Evolutionary conservation across 2,888 invertebrate species (phyloP), one percentile per base, ranked within the genome.

Genomic region (Chirona hameri): DNA sequence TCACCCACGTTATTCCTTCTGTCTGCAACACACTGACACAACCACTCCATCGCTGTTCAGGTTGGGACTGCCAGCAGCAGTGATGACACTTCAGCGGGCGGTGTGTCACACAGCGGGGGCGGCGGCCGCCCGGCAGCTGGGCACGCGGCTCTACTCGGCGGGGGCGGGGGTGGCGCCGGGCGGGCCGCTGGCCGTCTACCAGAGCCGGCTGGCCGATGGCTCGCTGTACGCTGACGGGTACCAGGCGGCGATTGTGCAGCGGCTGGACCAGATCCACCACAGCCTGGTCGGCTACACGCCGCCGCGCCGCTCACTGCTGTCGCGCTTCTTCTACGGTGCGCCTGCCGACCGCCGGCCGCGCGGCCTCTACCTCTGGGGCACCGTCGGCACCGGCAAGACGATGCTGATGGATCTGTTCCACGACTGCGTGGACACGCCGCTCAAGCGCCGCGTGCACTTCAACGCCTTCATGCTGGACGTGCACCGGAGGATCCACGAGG

Each of bases 381-480:
- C 85, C 31, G 96, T 96, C 84, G 96, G 97, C 80, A 95, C 96
- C 86, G 99, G 99, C 79, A 99, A 99, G 91, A 99, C 99, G 12
- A 99, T 99, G 93, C 89, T 99, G 83, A 99, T 99, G 99, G 99
- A 99, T 89, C 89, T 99, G 86, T 99, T 99, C 89, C 96, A 94
- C 90, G 92, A 96, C 86, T 92, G 92, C 87, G 92, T 93, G 87
- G 85, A 86, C n/a, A 83, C 85, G 29, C 18, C 85, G 57, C 86
- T 86, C 81, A 91, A 91, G 86, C 86, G 87, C 84, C 91, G 98
- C 85, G 95, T 99, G 3, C 99, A 99, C 88, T 99, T 99, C 87
- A 95, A 99, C 88, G 93, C 95, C 72, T 99, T 99, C 88, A 99
- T 99, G 99, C 91, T 95, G 79, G 95, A 97, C 88, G 96, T 99